Conservation (phyloP, 2,797 vertebrate genomes). For the Gorsachius magnificus region DNA sequence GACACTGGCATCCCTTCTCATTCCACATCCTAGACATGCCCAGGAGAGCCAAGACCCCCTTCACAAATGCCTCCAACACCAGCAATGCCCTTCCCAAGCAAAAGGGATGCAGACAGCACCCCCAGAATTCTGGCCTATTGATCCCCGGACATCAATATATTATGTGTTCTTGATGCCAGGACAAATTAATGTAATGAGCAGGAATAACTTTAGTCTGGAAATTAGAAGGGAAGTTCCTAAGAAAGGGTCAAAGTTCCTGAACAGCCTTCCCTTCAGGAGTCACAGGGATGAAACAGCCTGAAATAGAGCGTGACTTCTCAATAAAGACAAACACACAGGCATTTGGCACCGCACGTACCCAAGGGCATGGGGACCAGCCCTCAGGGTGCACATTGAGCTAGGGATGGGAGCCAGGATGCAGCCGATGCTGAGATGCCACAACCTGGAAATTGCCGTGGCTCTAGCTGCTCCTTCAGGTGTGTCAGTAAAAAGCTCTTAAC, state of each 20-base stretch:
- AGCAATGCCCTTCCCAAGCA: background rate
- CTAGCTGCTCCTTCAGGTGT: background rate
- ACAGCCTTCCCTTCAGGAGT: background rate
- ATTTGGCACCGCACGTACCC: accelerated
- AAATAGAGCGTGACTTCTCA: background rate
- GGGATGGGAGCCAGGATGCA: background rate
- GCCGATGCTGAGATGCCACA: background rate
- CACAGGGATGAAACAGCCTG: background rate
- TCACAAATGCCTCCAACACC: background rate
- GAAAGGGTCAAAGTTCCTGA: background rate
- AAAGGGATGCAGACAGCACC: background rate
- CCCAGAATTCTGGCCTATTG: background rate
- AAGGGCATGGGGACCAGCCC: background rate
- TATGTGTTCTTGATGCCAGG: background rate
- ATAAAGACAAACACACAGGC: background rate
- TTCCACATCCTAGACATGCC: background rate
- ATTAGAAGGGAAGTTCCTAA: background rate
- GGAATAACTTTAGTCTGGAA: background rate
- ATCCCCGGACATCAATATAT: background rate
- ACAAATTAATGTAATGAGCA: background rate
- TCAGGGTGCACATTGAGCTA: background rate
- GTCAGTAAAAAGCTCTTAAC: background rate
- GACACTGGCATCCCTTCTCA: background rate
- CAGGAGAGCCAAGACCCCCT: background rate
- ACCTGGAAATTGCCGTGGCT: background rate